A percentile compares a stretch with the other conserved stretches of the same genome.
Conservation (phyloP, 2,888 invertebrate species). For the Caenorhabditis wallacei region DNA sequence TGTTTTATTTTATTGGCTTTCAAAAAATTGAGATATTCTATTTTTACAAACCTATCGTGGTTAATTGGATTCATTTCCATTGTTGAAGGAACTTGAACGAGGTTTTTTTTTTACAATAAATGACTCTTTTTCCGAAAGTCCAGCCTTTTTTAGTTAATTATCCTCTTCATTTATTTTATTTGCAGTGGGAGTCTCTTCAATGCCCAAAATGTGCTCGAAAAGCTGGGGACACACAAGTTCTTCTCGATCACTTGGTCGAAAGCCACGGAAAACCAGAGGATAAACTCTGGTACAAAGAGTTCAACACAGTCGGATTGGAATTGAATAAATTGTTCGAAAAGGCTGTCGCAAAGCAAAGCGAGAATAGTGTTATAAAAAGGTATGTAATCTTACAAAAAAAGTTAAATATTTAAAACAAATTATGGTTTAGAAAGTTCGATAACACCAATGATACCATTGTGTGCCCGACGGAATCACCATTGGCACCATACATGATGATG, state of each 20-base stretch:
- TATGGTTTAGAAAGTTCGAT: slow-evolving; percentile 36
- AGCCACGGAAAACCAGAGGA: slow-evolving; percentile 38
- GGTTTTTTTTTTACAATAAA: too few relatives aligned
- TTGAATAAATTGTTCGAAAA: neutral
- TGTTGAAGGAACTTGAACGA: too few relatives aligned
- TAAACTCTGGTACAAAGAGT: slow-evolving; percentile 10
- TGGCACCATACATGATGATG: slow-evolving; percentile 39
- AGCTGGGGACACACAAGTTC: neutral
- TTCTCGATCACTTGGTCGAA: slow-evolving; percentile 24
- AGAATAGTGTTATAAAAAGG: slow-evolving; percentile 40
- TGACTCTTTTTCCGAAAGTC: too few relatives aligned
- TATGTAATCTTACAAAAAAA: neutral
- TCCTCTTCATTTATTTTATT: too few relatives aligned
- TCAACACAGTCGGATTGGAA: slow-evolving; percentile 1
- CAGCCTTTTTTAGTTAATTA: neutral
- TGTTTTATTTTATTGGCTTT: too few relatives aligned
- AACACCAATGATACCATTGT: slow-evolving; percentile 41
- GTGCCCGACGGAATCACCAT: slow-evolving; percentile 26
- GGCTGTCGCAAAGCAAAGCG: slow-evolving; percentile 15
- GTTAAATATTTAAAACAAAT: neutral
- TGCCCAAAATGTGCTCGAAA: slow-evolving; percentile 38
- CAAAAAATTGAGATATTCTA: too few relatives aligned
- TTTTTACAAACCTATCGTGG: too few relatives aligned
- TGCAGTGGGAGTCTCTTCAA: slow-evolving; percentile 37
- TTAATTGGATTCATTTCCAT: too few relatives aligned